phyloP scores from a whole-genome alignment of 2,797 vertebrate species.

The Selene dorsalis region DNA sequence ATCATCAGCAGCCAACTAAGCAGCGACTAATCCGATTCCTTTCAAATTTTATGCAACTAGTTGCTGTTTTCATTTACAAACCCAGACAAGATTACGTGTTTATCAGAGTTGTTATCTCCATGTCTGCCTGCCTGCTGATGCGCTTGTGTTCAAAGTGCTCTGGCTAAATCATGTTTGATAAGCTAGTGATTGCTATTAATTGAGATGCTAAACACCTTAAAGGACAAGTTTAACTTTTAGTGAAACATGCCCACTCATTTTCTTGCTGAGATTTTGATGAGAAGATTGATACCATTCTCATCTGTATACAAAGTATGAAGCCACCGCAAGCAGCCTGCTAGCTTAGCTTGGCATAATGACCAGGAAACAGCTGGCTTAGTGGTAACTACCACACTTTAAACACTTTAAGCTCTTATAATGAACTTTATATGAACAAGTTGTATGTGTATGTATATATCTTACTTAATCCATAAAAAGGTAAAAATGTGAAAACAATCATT shows the following conservation, averaged over 20 bases:
- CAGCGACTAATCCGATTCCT: constrained; percentile 53
- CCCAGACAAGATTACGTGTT: constrained; percentile 40
- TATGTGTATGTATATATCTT: too few relatives aligned
- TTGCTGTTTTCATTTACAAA: constrained; percentile 57
- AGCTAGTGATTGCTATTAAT: constrained; percentile 48
- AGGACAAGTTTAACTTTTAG: constrained; percentile 12
- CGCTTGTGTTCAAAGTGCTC: constrained; percentile 45
- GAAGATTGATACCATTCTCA: neutral
- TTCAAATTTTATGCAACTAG: constrained; percentile 53
- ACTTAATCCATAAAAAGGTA: neutral
- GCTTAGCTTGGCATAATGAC: constrained; percentile 8
- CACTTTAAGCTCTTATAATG: too few relatives aligned
- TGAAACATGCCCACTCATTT: neutral
- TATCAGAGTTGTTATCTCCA: constrained; percentile 40
- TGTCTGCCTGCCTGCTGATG: constrained; percentile 48
- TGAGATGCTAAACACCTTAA: constrained; percentile 35
- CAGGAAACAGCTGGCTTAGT: neutral
- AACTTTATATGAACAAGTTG: too few relatives aligned
- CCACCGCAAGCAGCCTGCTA: neutral
- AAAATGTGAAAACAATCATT: neutral
- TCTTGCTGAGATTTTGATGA: constrained; percentile 20
- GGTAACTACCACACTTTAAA: too few relatives aligned
- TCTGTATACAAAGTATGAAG: constrained; percentile 2
- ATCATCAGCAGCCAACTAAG: constrained; percentile 56
- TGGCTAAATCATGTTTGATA: constrained; percentile 37